Evolutionary conservation across 2,888 invertebrate genomes (phyloP).

Genomic region (Cylindroiulus punctatus): DNA sequence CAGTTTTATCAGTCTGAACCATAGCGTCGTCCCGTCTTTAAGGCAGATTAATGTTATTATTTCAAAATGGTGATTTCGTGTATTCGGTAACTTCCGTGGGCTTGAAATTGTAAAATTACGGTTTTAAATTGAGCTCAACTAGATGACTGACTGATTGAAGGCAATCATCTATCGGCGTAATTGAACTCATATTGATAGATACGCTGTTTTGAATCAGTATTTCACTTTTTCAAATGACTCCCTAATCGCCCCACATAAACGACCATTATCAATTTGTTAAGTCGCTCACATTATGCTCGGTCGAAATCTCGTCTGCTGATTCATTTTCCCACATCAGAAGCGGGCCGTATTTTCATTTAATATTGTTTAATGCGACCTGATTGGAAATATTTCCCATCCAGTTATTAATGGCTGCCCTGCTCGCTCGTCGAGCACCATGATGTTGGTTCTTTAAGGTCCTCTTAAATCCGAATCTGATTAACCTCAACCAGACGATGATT

Average conservation of each 20-base stretch:
- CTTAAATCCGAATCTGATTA: constrained; percentile 6
- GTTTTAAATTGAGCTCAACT: constrained; percentile 12
- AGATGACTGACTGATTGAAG: constrained; percentile 44
- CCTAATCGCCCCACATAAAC: constrained; percentile 31
- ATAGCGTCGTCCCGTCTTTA: neutral
- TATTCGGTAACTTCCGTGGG: neutral
- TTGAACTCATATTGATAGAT: constrained; percentile 26
- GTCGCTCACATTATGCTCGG: constrained; percentile 4
- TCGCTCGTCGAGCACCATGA: neutral
- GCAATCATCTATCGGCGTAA: constrained; percentile 2
- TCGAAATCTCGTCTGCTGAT: neutral
- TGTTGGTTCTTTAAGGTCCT: constrained; percentile 19
- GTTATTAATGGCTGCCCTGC: constrained; percentile 8
- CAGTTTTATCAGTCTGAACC: neutral
- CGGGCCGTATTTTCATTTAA: constrained; percentile 5
- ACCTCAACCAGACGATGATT: constrained; percentile 2
- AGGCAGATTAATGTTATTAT: constrained; percentile 3
- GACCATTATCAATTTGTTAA: constrained; percentile 45
- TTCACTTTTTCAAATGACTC: constrained; percentile 12
- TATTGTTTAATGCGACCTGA: constrained; percentile 40
- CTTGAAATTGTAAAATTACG: constrained; percentile 10
- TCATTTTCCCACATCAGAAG: constrained; percentile 22
- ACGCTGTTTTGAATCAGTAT: constrained; percentile 12
- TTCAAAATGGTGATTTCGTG: constrained; percentile 16
- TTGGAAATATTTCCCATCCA: constrained; percentile 24